Percentiles rank a stretch among this genome's conserved stretches.
These are phyloP conservation scores for Trisateles emortualis DNA, from an alignment of 2,888 invertebrate genomes.

Conservation along the genomic window DNA sequence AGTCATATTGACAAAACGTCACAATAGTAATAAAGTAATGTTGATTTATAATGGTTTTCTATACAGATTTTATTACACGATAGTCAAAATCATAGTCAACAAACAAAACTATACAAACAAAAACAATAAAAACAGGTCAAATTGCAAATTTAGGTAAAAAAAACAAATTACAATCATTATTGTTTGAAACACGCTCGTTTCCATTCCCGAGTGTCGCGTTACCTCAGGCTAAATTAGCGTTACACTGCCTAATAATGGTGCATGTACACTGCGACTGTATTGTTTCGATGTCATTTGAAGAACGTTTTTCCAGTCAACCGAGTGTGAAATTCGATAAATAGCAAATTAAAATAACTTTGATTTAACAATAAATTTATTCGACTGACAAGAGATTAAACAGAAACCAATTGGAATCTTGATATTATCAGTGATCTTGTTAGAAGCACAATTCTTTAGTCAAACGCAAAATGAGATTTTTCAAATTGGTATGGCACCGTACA, in stretches of 20 bases:
- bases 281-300: background rate
- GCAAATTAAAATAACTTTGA: too few relatives aligned
- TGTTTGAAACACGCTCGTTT: constrained; percentile 26
- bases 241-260: constrained; percentile 17
- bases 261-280: constrained; percentile 5
- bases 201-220: constrained; percentile 32
- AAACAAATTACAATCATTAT: constrained; percentile 32
- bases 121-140: constrained; percentile 8
- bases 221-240: constrained; percentile 37
- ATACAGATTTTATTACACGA: too few relatives aligned
- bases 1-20: too few relatives aligned
- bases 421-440: too few relatives aligned
- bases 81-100: background rate
- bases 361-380: too few relatives aligned
- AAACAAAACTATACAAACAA: constrained; percentile 2
- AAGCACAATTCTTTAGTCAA: background rate
- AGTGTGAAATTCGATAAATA: too few relatives aligned
- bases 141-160: constrained; percentile 8
- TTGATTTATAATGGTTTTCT: too few relatives aligned
- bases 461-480: background rate
- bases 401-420: background rate
- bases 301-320: too few relatives aligned
- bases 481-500: background rate
- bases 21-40: too few relatives aligned
- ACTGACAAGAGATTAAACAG: too few relatives aligned